Conservation (phyloP, 2,797 vertebrate genomes). For the Acipenser transmontanus region DNA sequence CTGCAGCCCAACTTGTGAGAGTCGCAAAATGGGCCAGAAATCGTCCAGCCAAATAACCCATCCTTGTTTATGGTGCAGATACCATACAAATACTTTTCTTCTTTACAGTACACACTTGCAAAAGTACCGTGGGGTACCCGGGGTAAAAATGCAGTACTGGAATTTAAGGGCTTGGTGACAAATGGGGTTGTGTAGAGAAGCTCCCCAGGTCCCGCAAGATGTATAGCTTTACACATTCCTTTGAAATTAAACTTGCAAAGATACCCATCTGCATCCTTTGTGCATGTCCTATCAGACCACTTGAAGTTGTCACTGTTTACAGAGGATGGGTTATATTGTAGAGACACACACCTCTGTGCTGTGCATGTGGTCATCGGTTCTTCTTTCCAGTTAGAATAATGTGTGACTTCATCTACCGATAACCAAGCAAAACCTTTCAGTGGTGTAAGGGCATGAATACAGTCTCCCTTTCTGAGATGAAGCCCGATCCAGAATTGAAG, state of each 20-base stretch:
- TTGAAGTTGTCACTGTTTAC: constrained; percentile 25
- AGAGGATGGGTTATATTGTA: constrained; percentile 19
- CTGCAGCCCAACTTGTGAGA: constrained; percentile 30
- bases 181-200: constrained; percentile 49
- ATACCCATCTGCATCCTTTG: constrained; percentile 28
- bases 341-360: constrained; percentile 44
- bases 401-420: constrained; percentile 31
- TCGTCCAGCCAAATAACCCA: constrained; percentile 35
- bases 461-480: constrained; percentile 34
- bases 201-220: constrained; percentile 31
- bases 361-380: constrained; percentile 50
- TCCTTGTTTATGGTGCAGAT: constrained; percentile 14
- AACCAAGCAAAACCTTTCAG: constrained; percentile 59
- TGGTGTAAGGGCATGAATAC: constrained; percentile 17
- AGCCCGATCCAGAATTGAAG: constrained; percentile 55
- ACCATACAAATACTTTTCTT: neutral
- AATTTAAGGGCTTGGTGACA: constrained; percentile 27
- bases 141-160: constrained; percentile 21
- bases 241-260: constrained; percentile 52
- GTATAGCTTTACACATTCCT: constrained; percentile 56
- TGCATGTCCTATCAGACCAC: constrained; percentile 49
- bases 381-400: constrained; percentile 53
- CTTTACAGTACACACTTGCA: constrained; percentile 36
- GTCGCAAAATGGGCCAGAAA: constrained; percentile 43
- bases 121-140: constrained; percentile 46